Evolutionary conservation across 2,888 invertebrate species (phyloP), one percentile per base, ranked within the genome.

Genomic region (Dicycla oo): DNA sequence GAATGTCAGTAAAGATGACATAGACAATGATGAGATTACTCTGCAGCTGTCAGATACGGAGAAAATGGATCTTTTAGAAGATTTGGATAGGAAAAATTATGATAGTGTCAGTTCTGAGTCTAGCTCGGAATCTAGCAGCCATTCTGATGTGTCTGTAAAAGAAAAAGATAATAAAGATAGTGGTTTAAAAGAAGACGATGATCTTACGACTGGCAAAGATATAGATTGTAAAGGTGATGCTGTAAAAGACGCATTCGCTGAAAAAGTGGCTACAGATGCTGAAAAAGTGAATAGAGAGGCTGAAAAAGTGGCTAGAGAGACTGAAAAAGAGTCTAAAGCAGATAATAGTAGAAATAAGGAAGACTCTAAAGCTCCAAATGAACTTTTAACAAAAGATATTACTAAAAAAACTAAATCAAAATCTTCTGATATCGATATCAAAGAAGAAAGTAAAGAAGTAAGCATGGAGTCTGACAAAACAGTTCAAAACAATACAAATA

Each of bases 11-110:
- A 91, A 93, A 78, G 91, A 93, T 64, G 93, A 92, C 2, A 92
- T 93, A 51, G 95, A 96, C 79, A 92, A 94, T 7, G 96, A 96
- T 79, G 96, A 96, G 83, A 95, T 96, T 47, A 95, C 93, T 3
- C 78, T 96, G 0, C 94, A 96, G 69, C 75, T 96, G 23, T 96
- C 96, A 0, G 95, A 96, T 87, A 89, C 94, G 2, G 95, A 96
- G 75, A 96, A 96, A 83, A 94, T 96, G 94, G 96, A 96, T 88
- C 85, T 96, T 11, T 80, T 96, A 47, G 96, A 96, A 85, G 92
- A 94, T 88, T 88, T 95, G 23, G 94, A 94, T 53, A 88, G 91
- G 34, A 94, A 94, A 68, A 89, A 92, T 53, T 93, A 88, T 66
- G 94, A 93, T 11, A 90, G 85, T 57, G 88, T 90, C 0, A 92